A percentile compares a stretch with the other conserved stretches of the same genome.
These are phyloP conservation scores for Tetramorium parvispinum DNA, from an alignment of 1,140 invertebrate species.

Conservation along the genomic window DNA sequence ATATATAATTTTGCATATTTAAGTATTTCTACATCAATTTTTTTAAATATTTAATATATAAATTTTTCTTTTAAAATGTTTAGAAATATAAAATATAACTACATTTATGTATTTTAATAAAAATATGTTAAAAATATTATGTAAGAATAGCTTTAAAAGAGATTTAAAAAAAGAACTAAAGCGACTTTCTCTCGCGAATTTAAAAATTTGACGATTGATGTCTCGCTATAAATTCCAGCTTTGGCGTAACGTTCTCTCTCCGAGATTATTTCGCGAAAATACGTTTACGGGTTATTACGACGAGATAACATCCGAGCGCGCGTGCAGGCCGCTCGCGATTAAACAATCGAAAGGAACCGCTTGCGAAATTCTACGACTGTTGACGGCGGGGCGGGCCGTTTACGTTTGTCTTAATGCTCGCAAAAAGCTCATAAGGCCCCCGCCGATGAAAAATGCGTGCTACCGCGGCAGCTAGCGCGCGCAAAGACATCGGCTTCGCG, in stretches of 20 bases:
- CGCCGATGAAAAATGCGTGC: conserved; percentile 47
- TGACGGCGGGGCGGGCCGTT: conserved; percentile 5
- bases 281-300: conserved; percentile 26
- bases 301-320: conserved; percentile 12
- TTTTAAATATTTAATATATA: no score
- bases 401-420: conserved; percentile 50
- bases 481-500: conserved; percentile 38
- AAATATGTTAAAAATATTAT: neutral
- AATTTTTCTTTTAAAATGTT: neutral
- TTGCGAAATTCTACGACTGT: conserved; percentile 57
- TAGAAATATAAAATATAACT: neutral
- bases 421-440: conserved; percentile 54
- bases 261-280: conserved; percentile 28
- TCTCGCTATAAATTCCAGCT: conserved; percentile 4
- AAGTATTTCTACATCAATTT: no score
- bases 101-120: neutral
- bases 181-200: conserved; percentile 6
- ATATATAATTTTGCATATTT: no score
- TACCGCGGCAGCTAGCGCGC: conserved; percentile 27
- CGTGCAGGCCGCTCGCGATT: conserved; percentile 43
- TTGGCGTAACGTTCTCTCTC: neutral
- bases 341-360: conserved; percentile 58
- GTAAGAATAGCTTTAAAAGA: neutral
- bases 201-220: conserved; percentile 18
- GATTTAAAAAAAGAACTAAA: neutral